Conservation (phyloP, 2,888 invertebrate species). For the Acholoe squamosa region DNA sequence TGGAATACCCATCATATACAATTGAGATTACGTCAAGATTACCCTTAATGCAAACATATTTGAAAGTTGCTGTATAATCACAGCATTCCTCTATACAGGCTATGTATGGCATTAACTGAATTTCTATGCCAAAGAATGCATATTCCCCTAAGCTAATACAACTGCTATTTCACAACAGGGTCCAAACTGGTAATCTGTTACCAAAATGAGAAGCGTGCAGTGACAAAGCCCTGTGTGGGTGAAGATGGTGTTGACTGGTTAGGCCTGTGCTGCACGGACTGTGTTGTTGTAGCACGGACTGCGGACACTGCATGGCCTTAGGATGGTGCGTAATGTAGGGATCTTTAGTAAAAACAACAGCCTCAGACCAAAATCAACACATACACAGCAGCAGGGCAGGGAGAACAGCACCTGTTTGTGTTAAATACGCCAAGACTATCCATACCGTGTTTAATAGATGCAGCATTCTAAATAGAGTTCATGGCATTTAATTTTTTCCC, state of each 20-base stretch:
- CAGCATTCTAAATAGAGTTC: no score
- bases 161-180: background rate
- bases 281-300: background rate
- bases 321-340: background rate
- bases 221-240: background rate
- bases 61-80: background rate
- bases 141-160: constrained; percentile 37
- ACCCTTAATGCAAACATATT: background rate
- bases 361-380: constrained; percentile 23
- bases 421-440: background rate
- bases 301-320: background rate
- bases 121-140: background rate
- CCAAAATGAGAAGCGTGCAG: background rate
- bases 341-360: constrained; percentile 33
- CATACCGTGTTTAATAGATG: no score
- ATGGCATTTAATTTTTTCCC: no score
- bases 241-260: background rate
- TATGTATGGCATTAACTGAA: background rate
- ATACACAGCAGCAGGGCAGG: background rate
- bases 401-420: background rate
- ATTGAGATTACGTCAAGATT: background rate
- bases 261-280: background rate
- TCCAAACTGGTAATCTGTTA: constrained; percentile 33
- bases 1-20: no score
- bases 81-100: background rate